Conservation (phyloP, 92 coral and sea anemone genomes). For the Epizoanthus rinbou region DNA sequence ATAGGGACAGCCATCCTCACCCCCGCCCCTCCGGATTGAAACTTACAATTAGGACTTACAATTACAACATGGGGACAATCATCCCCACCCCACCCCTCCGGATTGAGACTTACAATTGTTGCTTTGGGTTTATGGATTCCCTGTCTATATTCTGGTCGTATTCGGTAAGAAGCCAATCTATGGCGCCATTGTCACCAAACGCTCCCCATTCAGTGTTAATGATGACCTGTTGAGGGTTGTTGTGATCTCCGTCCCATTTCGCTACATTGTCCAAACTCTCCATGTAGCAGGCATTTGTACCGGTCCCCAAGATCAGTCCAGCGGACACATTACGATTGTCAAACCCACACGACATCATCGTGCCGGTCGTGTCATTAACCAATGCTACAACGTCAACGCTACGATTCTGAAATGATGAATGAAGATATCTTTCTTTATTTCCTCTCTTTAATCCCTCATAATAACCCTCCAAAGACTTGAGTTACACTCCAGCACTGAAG, state of each 20-base stretch:
- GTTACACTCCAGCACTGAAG: no score
- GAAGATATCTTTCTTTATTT: no score
- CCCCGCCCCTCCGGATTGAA: no score
- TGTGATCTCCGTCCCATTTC: slow-evolving; percentile 87
- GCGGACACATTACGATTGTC: slow-evolving; percentile 81
- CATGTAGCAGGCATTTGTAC: slow-evolving; percentile 97
- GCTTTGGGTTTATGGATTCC: slow-evolving; percentile 93
- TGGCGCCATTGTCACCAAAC: slow-evolving; percentile 92
- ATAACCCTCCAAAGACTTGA: no score
- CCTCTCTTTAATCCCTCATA: no score
- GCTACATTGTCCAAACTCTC: slow-evolving; percentile 82
- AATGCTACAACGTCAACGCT: slow-evolving; percentile 87
- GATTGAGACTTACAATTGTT: slow-evolving; percentile 79
- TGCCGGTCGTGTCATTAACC: slow-evolving; percentile 97
- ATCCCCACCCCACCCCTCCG: neutral
- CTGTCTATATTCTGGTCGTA: slow-evolving; percentile 83
- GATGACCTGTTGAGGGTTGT: slow-evolving; percentile 83
- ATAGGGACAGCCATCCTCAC: no score
- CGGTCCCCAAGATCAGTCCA: slow-evolving; percentile 95
- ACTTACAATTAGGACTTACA: no score
- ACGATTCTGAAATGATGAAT: slow-evolving; percentile 39
- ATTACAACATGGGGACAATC: no score
- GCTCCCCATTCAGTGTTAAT: slow-evolving; percentile 99
- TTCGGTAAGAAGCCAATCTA: slow-evolving; percentile 79
- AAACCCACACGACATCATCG: slow-evolving; percentile 98